Evolutionary conservation across 2,797 vertebrate genomes (phyloP), one percentile per base, ranked within the genome.

Genomic region (Eurystomus glaucurus): DNA sequence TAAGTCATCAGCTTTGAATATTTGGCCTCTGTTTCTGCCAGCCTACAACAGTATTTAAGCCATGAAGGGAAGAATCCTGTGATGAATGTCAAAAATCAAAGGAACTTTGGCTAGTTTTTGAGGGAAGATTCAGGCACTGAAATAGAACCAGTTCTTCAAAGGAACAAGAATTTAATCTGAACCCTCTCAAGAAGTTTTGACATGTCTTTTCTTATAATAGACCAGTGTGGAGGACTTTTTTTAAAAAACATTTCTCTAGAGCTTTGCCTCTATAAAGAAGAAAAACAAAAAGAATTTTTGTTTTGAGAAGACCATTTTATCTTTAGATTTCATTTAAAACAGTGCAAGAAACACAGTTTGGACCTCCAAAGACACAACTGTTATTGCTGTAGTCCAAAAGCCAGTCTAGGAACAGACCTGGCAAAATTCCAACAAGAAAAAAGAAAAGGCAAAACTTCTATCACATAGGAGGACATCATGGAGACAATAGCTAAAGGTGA

Each of bases 171-270:
- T 23, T 19, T 18, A 60, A 72, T 35, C 10, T 50, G 33, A 88
- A 2, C 8, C 8, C 20, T 58, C 41, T 58, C 14, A 23, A 15
- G 11, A 48, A 57, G 29, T 33, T 76, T 61, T 80, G 22, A 45
- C 4, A 10, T 8, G 15, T 33, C 6, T 25, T 69, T 70, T 86
- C 33, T 69, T 78, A 14, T 8, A 57, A 55, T 0, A 64, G 15
- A 43, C 3, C 20, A 57, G 2, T 3, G 15, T 28, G 25, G 5
- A 89, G 39, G 13, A 62, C 5, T 48, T 68, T 77, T 72, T 31
- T 5, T 16, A 8, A n/a, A 54, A 80, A 25, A 3, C 0, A 4
- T 4, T 25, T 25, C 15, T 51, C 35, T 69, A 20, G 9, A 0
- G 2, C 12, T 18, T 80, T 65, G 0, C 5, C 3, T 35, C 7